phyloP scores from a whole-genome alignment of 30 jellyfish, hydroid and myxozoan species.

The Morbakka virulenta region DNA sequence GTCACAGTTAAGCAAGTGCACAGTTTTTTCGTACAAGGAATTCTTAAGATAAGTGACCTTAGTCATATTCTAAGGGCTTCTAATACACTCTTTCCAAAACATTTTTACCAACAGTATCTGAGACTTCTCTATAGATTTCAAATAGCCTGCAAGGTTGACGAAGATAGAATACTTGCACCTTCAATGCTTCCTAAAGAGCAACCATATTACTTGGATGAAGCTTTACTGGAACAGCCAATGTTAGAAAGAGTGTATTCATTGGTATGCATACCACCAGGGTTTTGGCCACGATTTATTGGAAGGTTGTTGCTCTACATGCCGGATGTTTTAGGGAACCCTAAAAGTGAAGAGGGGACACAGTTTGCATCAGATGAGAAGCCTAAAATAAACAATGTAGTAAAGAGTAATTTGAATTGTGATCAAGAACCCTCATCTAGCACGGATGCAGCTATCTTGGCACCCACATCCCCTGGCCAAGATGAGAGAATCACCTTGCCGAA shows the following conservation, averaged over 20 bases:
- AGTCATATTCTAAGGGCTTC: constrained; percentile 36
- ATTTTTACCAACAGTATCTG: constrained; percentile 69
- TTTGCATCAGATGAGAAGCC: too few relatives aligned
- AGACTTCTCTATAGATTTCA: constrained; percentile 87
- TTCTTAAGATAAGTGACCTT: constrained; percentile 29
- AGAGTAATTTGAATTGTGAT: too few relatives aligned
- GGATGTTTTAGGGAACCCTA: constrained; percentile 54
- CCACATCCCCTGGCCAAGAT: too few relatives aligned
- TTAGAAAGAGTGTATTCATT: constrained; percentile 63
- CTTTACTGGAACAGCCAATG: constrained; percentile 15
- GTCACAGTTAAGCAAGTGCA: constrained; percentile 86
- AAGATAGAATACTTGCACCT: constrained; percentile 80
- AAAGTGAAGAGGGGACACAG: too few relatives aligned
- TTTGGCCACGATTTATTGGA: constrained; percentile 90
- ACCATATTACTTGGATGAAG: constrained; percentile 8
- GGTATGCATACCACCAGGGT: constrained; percentile 90
- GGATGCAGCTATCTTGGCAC: too few relatives aligned
- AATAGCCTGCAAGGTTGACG: constrained; percentile 87
- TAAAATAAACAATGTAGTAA: too few relatives aligned
- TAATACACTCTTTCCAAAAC: constrained; percentile 47
- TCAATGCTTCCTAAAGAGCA: constrained; percentile 55
- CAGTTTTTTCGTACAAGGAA: constrained; percentile 66
- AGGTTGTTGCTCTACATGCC: constrained; percentile 64
- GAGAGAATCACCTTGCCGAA: too few relatives aligned
- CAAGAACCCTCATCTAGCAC: too few relatives aligned